phyloP scores from a whole-genome alignment of 1,140 invertebrate genomes.

The Sesamia nonagrioides region DNA sequence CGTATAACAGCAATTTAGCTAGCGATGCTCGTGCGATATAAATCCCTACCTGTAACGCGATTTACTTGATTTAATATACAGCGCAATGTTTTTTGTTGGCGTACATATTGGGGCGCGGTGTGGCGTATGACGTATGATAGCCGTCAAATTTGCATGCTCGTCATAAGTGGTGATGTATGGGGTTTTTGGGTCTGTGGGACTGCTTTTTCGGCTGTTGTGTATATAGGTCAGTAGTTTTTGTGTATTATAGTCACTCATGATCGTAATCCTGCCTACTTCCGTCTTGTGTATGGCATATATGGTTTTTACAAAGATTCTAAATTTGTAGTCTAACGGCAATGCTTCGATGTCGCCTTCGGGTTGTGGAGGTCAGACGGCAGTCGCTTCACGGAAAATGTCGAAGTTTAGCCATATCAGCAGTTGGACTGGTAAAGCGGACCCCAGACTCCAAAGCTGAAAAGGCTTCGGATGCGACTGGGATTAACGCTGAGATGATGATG shows the following conservation, averaged over 20 bases:
- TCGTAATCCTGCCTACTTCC: neutral
- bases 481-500: too few relatives aligned
- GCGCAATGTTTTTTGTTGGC: constrained; percentile 30
- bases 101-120: constrained; percentile 36
- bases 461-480: too few relatives aligned
- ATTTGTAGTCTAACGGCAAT: too few relatives aligned
- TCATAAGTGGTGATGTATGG: constrained; percentile 27
- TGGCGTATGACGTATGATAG: constrained; percentile 42
- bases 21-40: constrained; percentile 42
- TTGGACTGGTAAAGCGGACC: too few relatives aligned
- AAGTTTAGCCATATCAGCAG: too few relatives aligned
- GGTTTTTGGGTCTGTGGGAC: neutral
- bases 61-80: constrained; percentile 56
- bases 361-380: too few relatives aligned
- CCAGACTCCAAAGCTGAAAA: too few relatives aligned
- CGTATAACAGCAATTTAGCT: constrained; percentile 43
- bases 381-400: too few relatives aligned
- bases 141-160: constrained; percentile 51
- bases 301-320: too few relatives aligned
- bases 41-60: constrained; percentile 49
- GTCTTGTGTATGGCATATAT: too few relatives aligned
- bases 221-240: neutral
- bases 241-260: neutral
- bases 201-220: neutral
- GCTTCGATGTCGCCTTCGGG: too few relatives aligned